Evolutionary conservation across 2,888 invertebrate genomes (phyloP).

Genomic region (Blastobasis adustella): DNA sequence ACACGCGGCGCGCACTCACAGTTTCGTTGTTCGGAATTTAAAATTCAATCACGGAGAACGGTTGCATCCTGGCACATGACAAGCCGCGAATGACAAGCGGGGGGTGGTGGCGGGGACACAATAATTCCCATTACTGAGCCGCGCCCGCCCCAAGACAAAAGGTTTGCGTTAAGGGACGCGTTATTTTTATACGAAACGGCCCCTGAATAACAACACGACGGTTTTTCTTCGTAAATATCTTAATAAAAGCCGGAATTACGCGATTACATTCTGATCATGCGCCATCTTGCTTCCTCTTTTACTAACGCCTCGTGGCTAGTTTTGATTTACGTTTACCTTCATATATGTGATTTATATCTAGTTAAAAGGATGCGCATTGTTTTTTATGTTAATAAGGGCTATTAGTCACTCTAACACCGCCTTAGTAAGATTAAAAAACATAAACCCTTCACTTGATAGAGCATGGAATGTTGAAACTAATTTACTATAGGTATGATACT

Average conservation of each 20-base stretch:
- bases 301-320: constrained; percentile 41
- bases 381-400: too few relatives aligned
- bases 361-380: constrained; percentile 43
- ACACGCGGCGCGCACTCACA: not conserved
- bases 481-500: constrained; percentile 12
- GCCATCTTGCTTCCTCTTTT: constrained; percentile 53
- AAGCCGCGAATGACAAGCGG: constrained; percentile 63
- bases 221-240: constrained; percentile 66
- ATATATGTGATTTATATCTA: constrained; percentile 43
- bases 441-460: too few relatives aligned
- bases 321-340: constrained; percentile 47
- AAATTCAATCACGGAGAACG: constrained; percentile 60
- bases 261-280: constrained; percentile 67
- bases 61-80: constrained; percentile 67
- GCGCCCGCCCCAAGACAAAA: constrained; percentile 58
- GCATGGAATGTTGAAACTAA: not conserved
- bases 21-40: constrained; percentile 27
- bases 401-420: too few relatives aligned
- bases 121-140: constrained; percentile 50
- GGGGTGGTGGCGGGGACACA: constrained; percentile 46
- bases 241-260: constrained; percentile 60
- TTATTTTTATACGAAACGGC: constrained; percentile 67
- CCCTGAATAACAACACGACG: constrained; percentile 58
- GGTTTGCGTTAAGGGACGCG: constrained; percentile 61
- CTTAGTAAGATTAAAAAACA: too few relatives aligned